Evolutionary conservation across 2,113 vertebrate genomes (phyloP), one percentile per base, ranked within the genome.

Genomic region (Bettongia penicillata): DNA sequence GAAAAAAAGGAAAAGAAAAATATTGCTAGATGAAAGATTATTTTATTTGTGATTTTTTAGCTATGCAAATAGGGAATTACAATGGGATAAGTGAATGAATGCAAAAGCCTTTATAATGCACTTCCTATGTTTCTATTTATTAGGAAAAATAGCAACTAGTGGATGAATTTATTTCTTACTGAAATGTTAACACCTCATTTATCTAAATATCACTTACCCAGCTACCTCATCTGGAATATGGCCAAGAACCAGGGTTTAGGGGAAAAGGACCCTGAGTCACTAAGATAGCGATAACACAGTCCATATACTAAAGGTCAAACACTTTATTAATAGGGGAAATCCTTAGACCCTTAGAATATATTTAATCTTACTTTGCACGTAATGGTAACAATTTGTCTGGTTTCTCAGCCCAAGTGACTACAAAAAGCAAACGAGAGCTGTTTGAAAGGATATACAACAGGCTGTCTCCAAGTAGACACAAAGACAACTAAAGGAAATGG

Each of bases 41-140:
- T 94, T 31, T 90, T 94, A 12, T 48, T 91, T 92, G 48, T 48
- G 48, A 48, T 53, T 96, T 92, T 93, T 90, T 61, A 31, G 28
- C 28, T 53, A 31, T 12, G 93, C 0, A 90, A 8, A 55, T 94
- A 92, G 47, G 2, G 48, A 48, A 48, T 91, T 52, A 49, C 24
- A 96, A 93, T 37, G 95, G 48, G 57, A 28, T 57, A 57, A 57
- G 31, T 61, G 55, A 61, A 61, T 31, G 28, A 61, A 61, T 57
- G 26, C 12, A 53, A 53, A 53, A 53, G 4, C 53, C 24, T 53
- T 24, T 53, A 53, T 53, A 53, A 53, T 53, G 53, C 25, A 57
- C 8, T 24, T 55, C 6, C 53, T 55, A 28, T 57, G 55, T 57
- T 26, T 25, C 25, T 55, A 55, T 7, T 57, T 8, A 57, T 57